Percentiles rank a stretch among this genome's conserved stretches.
Evolutionary conservation across 1,140 invertebrate species (phyloP).

Genomic region (Zaprionus kolodkinae): DNA sequence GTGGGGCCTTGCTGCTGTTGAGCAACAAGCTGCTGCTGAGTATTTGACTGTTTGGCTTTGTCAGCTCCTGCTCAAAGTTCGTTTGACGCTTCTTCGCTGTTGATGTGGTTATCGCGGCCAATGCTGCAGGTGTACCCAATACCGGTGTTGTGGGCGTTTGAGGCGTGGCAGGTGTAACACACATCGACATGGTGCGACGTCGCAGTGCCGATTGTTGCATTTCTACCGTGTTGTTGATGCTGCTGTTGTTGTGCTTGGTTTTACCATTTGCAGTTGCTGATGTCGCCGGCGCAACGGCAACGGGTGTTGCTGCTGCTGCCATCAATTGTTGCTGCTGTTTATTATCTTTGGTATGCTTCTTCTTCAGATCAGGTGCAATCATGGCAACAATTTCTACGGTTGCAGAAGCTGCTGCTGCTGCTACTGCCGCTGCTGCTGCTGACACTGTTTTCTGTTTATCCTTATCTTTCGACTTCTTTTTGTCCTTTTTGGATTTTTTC

Average conservation of each 20-base stretch:
- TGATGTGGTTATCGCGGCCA: neutral
- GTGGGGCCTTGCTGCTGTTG: conserved; percentile 61
- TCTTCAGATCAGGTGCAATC: conserved; percentile 41
- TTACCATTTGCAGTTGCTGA: conserved; percentile 55
- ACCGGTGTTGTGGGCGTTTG: conserved; percentile 5
- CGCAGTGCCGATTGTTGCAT: conserved; percentile 46
- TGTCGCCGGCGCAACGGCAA: conserved; percentile 11
- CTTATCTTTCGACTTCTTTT: conserved; percentile 70
- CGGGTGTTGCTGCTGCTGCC: neutral
- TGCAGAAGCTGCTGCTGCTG: neutral
- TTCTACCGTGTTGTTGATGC: conserved; percentile 16
- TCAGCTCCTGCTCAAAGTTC: conserved; percentile 79
- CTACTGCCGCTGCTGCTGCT: conserved; percentile 6
- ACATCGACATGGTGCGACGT: conserved; percentile 70
- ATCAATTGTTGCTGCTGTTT: conserved; percentile 23
- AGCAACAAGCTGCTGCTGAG: conserved; percentile 70
- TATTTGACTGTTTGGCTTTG: conserved; percentile 73
- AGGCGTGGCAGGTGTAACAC: conserved; percentile 39
- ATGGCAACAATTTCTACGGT: neutral
- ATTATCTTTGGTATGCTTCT: conserved; percentile 42
- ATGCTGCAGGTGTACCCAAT: conserved; percentile 3
- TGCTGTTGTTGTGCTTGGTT: conserved; percentile 37
- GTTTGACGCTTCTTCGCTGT: conserved; percentile 71
- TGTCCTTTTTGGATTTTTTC: conserved; percentile 70
- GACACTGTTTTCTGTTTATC: conserved; percentile 45